Base-by-base conservation (phyloP, 1,140 invertebrate species). In the Listronotus bonariensis region DNA sequence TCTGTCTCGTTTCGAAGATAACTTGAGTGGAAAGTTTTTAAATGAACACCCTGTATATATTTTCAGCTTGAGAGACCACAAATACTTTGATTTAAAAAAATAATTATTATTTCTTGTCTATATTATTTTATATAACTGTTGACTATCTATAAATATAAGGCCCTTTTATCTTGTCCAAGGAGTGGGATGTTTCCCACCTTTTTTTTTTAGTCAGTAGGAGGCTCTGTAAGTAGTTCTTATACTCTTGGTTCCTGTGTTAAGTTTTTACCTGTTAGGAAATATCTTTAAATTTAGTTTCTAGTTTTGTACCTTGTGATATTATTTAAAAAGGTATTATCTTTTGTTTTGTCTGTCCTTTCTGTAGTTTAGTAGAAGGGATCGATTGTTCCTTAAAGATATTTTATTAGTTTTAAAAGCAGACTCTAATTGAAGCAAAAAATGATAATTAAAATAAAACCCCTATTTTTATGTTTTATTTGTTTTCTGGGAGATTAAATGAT, bases 291-390 rank as follows among this genome's bases (percentile, higher is more conserved):
- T 43, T 54, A 32, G 32, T 60, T 61, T 67, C 55, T 49, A 52
- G 53, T 67, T 67, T 56, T 54, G 54, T 67, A 64, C 53, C 59
- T 67, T 70, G 68, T 70, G 68, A 70, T 70, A 70, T 70, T 70
- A 67, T 70, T 70, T 70, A 70, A 62, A 65, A 46, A 70, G 57
- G 67, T 68, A 64, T 59, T 66, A 60, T 65, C 20, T 68, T 63
- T 65, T 60, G 43, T 41, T 65, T 52, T 65, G 34, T 63, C 52
- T 57, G 62, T 65, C 54, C 48, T 55, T 63, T 63, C 31, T 63
- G 40, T 63, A 54, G 32, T 42, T 12, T 38, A 55, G 14, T 42
- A 48, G 49, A 15, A 17, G 34, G 52, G 52, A 34, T 38, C 43
- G 14, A 52, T 48, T 51, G 53, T 56, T 63, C 52, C 52, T 17